Evolutionary conservation across 2,888 invertebrate genomes (phyloP).

Genomic region (Agrotis ipsilon): DNA sequence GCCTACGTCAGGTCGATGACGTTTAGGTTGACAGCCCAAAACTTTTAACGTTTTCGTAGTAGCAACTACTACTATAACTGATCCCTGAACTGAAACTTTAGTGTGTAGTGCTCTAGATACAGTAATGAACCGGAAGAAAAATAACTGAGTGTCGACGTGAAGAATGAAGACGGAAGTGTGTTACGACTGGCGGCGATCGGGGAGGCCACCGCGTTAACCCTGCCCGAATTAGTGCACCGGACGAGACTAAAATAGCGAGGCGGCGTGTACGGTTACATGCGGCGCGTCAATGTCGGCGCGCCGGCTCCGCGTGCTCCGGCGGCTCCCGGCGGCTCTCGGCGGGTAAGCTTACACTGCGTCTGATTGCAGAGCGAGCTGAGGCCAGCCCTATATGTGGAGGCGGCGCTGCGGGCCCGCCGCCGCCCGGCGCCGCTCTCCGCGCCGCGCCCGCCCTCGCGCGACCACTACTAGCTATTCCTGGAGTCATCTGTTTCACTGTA

Average conservation of each 20-base stretch:
- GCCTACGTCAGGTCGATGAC: slow-evolving; percentile 89
- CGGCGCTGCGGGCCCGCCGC: slow-evolving; percentile 72
- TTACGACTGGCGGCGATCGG: slow-evolving; percentile 81
- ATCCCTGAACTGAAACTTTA: slow-evolving; percentile 56
- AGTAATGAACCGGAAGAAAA: slow-evolving; percentile 66
- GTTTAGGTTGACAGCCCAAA: slow-evolving; percentile 80
- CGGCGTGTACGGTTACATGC: slow-evolving; percentile 90
- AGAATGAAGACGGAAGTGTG: slow-evolving; percentile 88
- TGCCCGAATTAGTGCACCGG: slow-evolving; percentile 91
- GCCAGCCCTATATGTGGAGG: slow-evolving; percentile 89
- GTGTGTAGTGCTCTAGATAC: slow-evolving; percentile 67
- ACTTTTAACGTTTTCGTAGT: slow-evolving; percentile 62
- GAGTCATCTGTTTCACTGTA: slow-evolving; percentile 86
- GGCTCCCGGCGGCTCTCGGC: slow-evolving; percentile 81
- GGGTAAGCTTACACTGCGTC: slow-evolving; percentile 88
- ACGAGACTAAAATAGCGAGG: slow-evolving; percentile 89
- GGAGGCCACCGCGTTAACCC: slow-evolving; percentile 90
- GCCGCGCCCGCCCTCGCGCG: slow-evolving; percentile 80
- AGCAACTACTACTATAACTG: slow-evolving; percentile 32
- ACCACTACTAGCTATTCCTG: slow-evolving; percentile 85
- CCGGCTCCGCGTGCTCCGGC: slow-evolving; percentile 78
- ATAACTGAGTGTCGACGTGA: slow-evolving; percentile 80
- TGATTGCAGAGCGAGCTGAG: slow-evolving; percentile 85
- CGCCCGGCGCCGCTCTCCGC: slow-evolving; percentile 69
- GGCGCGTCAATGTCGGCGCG: slow-evolving; percentile 88